These are phyloP conservation scores for Vireo griseus DNA, from an alignment of 2,797 vertebrate genomes.

Conservation along the genomic window DNA sequence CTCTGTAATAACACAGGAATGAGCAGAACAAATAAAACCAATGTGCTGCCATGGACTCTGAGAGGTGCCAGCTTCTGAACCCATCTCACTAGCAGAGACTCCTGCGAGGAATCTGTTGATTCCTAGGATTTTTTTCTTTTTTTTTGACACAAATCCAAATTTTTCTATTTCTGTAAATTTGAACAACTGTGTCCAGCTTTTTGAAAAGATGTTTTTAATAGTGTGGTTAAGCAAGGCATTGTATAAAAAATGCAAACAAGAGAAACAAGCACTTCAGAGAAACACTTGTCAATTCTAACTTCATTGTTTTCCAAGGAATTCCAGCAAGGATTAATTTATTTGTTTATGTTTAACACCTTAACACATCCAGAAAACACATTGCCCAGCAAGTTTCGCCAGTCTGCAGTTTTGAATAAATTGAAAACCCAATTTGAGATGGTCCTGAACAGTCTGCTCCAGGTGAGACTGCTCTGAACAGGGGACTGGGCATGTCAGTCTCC, in stretches of 20 bases:
- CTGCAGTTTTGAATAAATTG: not conserved
- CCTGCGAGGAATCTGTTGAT: not conserved
- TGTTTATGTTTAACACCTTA: not conserved
- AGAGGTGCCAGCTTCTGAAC: not conserved
- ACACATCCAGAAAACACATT: not conserved
- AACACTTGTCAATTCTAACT: not conserved
- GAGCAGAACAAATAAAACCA: not conserved
- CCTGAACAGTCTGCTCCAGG: not conserved
- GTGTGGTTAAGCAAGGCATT: not conserved
- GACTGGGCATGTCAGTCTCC: not conserved
- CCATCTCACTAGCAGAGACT: not conserved
- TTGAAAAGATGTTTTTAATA: not conserved
- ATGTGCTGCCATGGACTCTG: rapidly evolving
- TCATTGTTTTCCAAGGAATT: not conserved
- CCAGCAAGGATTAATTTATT: not conserved
- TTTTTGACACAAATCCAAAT: not conserved
- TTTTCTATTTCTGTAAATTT: not conserved
- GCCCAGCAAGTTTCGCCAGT: not conserved
- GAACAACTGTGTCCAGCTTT: not conserved
- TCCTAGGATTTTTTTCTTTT: not conserved
- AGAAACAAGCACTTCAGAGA: not conserved
- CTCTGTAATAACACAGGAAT: not conserved
- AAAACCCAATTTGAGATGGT: not conserved
- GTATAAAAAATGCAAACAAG: not conserved
- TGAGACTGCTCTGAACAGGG: not conserved